Conservation (phyloP, 2,113 vertebrate species). For the Hyla sarda region DNA sequence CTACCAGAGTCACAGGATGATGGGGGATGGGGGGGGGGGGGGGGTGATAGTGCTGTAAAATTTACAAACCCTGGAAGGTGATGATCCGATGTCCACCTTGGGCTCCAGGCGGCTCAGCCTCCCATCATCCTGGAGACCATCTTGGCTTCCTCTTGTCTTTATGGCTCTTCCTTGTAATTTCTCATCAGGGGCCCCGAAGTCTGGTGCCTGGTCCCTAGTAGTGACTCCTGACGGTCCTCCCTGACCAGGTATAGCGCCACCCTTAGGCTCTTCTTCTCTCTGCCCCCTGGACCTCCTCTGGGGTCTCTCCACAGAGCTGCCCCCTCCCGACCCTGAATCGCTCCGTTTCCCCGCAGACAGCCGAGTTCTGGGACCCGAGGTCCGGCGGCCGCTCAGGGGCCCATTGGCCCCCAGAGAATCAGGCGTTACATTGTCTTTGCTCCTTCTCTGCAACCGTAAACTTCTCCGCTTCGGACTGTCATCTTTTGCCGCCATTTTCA, state of each 20-base stretch:
- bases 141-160: background rate
- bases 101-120: background rate
- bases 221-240: background rate
- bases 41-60: background rate
- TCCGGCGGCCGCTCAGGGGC: background rate
- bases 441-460: background rate
- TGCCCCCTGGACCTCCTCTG: background rate
- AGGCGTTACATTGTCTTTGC: background rate
- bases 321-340: background rate
- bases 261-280: background rate
- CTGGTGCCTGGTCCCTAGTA: background rate
- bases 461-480: background rate
- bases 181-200: background rate
- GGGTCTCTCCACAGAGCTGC: background rate
- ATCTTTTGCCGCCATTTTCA: constrained; percentile 56
- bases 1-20: no score
- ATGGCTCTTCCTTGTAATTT: background rate
- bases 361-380: background rate
- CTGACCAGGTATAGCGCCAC: background rate
- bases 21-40: no score
- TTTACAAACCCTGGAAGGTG: background rate
- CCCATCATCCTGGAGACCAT: background rate
- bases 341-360: background rate
- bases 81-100: background rate
- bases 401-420: background rate